phyloP scores from a whole-genome alignment of 2,797 vertebrate genomes.

The Mus caroli region DNA sequence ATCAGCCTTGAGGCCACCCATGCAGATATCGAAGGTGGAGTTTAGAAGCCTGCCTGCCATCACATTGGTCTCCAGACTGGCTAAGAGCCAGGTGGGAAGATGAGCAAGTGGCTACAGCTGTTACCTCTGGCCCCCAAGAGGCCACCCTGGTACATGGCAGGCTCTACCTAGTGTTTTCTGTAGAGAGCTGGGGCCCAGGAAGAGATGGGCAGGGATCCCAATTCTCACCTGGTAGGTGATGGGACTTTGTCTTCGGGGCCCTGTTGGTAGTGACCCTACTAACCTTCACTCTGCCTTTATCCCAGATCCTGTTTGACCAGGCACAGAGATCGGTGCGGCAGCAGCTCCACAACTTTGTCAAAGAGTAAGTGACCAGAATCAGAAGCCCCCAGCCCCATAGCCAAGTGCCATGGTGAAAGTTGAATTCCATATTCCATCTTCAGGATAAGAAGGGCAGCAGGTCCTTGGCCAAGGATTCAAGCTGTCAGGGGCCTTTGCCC shows the following conservation, averaged over 20 bases:
- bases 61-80: neutral
- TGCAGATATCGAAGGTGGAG: neutral
- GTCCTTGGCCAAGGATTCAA: neutral
- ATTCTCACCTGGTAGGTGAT: neutral
- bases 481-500: neutral
- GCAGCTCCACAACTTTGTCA: constrained; percentile 97
- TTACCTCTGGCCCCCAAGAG: neutral
- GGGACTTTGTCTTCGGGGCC: neutral
- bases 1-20: neutral
- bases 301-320: constrained; percentile 98
- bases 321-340: constrained; percentile 98
- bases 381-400: neutral
- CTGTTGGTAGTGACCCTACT: neutral
- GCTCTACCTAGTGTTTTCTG: neutral
- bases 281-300: accelerated
- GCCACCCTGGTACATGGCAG: no score
- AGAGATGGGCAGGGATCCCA: neutral
- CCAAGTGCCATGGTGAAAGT: neutral
- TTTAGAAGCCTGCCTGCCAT: neutral
- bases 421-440: neutral
- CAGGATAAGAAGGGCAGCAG: neutral
- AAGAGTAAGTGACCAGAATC: constrained; percentile 94
- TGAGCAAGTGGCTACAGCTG: constrained; percentile 60
- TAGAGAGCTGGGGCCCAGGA: neutral
- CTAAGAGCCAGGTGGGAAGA: neutral